Evolutionary conservation across 2,797 vertebrate genomes (phyloP).

Genomic region (Anas flavirostris): DNA sequence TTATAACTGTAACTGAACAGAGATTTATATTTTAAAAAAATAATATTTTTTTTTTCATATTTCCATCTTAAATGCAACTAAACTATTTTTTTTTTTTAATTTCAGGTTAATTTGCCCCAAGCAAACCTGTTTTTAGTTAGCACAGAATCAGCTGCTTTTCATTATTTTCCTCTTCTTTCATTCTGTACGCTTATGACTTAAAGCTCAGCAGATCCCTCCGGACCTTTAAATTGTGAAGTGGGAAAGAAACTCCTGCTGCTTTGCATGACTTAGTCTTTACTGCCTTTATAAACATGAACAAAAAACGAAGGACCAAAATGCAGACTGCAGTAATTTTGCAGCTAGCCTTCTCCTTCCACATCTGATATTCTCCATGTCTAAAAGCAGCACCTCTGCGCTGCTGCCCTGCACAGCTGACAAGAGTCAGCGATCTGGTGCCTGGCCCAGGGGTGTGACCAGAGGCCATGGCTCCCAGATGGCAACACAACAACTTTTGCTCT

Average conservation of each 20-base stretch:
- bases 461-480: neutral
- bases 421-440: neutral
- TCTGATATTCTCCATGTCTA: neutral
- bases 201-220: slow-evolving; percentile 7
- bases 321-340: neutral
- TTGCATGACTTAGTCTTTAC: neutral
- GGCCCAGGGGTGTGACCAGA: neutral
- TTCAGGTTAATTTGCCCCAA: neutral
- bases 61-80: neutral
- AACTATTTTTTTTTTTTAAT: neutral
- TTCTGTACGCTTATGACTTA: neutral
- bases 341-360: neutral
- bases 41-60: neutral
- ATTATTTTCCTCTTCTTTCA: slow-evolving; percentile 35
- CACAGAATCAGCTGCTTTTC: neutral
- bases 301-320: neutral
- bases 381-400: neutral
- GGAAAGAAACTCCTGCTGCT: slow-evolving; percentile 33
- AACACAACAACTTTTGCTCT: neutral
- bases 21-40: neutral
- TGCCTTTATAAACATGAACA: neutral
- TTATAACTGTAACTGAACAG: neutral
- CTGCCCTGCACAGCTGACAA: neutral
- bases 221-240: slow-evolving; percentile 3
- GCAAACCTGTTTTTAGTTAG: neutral